Evolutionary conservation across 2,797 vertebrate species (phyloP).

Genomic region (Trichosurus vulpecula): DNA sequence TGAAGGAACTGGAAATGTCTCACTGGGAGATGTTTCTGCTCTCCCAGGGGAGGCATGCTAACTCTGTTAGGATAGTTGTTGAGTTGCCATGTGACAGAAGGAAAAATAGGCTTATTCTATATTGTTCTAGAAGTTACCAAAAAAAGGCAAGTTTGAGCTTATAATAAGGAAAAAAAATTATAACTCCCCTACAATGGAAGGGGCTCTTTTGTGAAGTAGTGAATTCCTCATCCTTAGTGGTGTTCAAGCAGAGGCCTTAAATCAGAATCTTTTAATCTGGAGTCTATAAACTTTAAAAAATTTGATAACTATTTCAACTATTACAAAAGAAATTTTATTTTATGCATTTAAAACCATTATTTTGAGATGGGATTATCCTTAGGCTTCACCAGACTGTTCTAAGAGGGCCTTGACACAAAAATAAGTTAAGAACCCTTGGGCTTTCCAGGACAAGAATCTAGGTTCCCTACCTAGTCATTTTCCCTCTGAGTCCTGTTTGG

Average conservation of each 20-base stretch:
- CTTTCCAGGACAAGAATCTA: slow-evolving; percentile 25
- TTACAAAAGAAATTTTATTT: background rate
- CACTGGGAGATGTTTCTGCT: background rate
- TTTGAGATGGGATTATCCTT: background rate
- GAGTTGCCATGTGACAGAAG: background rate
- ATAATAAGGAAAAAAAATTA: background rate
- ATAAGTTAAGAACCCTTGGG: background rate
- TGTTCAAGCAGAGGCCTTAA: background rate
- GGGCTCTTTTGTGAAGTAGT: background rate
- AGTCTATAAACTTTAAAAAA: background rate
- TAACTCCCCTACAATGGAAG: background rate
- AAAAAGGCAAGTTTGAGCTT: background rate
- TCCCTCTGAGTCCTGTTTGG: slow-evolving; percentile 49
- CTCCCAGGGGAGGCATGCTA: background rate
- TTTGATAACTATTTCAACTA: background rate
- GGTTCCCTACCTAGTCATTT: slow-evolving; percentile 64
- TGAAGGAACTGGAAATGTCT: background rate
- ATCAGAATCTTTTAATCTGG: background rate
- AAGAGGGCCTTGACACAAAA: background rate
- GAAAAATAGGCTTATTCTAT: background rate
- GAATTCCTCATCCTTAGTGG: background rate
- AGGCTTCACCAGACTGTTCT: background rate
- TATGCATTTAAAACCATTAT: background rate
- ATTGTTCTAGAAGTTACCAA: background rate
- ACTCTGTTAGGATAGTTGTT: background rate